Evolutionary conservation across 35 echinoderm and acorn worm genomes (phyloP).

Genomic region (Apostichopus japonicus): DNA sequence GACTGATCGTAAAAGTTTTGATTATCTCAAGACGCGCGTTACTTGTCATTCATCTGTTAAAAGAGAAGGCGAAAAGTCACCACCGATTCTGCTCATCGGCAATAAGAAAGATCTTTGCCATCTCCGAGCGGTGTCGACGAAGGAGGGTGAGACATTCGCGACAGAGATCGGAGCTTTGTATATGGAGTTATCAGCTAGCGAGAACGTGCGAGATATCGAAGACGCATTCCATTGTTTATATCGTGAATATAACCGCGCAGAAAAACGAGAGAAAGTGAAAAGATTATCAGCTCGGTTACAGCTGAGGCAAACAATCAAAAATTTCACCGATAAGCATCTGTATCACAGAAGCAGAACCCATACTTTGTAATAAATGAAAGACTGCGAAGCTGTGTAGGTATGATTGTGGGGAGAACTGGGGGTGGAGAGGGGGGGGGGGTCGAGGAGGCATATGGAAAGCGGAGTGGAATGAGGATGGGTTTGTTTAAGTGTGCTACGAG

Average conservation of each 20-base stretch:
- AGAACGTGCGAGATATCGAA: constrained; percentile 66
- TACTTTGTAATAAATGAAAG: constrained; percentile 59
- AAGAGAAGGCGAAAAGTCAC: constrained; percentile 59
- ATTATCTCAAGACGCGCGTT: constrained; percentile 64
- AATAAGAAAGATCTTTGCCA: constrained; percentile 93
- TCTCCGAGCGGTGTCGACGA: constrained; percentile 63
- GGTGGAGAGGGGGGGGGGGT: no score
- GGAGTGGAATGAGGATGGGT: no score
- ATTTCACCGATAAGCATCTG: constrained; percentile 95
- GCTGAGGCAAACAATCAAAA: constrained; percentile 89
- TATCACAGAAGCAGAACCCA: constrained; percentile 89
- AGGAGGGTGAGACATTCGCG: constrained; percentile 80
- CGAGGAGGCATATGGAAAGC: no score
- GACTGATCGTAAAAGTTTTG: constrained; percentile 77
- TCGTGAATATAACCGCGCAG: constrained; percentile 80
- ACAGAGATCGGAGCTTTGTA: constrained; percentile 86
- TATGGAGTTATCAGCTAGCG: constrained; percentile 83
- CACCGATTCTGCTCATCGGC: constrained; percentile 69
- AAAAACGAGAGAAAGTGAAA: constrained; percentile 86
- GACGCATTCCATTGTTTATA: constrained; percentile 86
- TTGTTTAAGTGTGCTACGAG: no score
- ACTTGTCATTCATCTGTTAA: constrained; percentile 17
- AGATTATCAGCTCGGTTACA: constrained; percentile 87
- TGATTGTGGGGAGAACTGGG: no score
- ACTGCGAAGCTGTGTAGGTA: no score